phyloP scores from a whole-genome alignment of 1,140 invertebrate genomes.

The Yoshiicerus persimilis region DNA sequence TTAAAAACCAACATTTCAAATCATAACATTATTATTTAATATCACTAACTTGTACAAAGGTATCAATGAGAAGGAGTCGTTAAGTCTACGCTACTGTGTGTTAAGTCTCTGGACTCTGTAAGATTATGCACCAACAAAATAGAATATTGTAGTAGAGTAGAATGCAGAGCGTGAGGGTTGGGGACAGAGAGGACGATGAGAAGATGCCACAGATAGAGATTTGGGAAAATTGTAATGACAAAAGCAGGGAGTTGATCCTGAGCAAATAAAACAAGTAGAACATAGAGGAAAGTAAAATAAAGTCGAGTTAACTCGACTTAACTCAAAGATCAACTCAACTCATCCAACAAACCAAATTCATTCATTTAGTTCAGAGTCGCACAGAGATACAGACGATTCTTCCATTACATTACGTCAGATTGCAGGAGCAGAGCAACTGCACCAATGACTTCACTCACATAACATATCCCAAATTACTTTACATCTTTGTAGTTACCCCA shows the following conservation, averaged over 20 bases:
- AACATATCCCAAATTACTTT: not conserved
- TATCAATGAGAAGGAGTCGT: too few species aligned
- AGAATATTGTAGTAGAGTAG: not conserved
- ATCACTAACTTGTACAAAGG: too few species aligned
- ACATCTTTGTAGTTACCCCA: not conserved
- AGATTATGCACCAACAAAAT: too few species aligned
- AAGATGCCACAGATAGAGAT: not conserved
- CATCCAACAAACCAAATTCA: not conserved
- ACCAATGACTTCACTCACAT: not conserved
- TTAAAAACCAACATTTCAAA: too few species aligned
- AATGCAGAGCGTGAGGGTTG: not conserved
- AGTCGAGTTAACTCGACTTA: not conserved
- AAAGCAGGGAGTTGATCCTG: not conserved
- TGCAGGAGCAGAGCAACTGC: not conserved
- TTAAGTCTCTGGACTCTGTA: too few species aligned
- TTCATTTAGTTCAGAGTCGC: not conserved
- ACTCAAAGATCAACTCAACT: not conserved
- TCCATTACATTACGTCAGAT: not conserved
- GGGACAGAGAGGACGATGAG: not conserved
- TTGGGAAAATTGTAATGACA: constrained; percentile 15
- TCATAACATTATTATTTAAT: too few species aligned
- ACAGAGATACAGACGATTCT: not conserved
- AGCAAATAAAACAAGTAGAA: not conserved
- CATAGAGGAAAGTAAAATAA: not conserved
- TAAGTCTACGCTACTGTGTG: too few species aligned